Evolutionary conservation across 2,113 vertebrate genomes (phyloP).

Genomic region (Riparia riparia): DNA sequence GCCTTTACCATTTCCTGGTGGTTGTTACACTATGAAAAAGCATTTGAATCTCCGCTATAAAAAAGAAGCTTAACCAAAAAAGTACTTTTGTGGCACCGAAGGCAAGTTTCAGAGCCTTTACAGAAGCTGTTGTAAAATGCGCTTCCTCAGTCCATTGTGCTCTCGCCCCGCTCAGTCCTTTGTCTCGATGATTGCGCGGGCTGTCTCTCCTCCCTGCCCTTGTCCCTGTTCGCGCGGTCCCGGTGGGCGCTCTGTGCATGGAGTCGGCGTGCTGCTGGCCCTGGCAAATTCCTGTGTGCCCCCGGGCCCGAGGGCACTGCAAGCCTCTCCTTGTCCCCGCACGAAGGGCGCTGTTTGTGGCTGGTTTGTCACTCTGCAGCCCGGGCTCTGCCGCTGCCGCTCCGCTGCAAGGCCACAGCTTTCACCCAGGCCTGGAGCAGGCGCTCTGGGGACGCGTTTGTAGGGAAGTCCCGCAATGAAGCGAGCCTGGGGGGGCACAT

Average conservation of each 20-base stretch:
- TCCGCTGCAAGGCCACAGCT: neutral
- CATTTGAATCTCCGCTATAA: neutral
- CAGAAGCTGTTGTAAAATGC: neutral
- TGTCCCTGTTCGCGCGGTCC: neutral
- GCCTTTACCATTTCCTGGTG: neutral
- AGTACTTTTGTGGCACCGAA: neutral
- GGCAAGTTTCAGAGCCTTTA: neutral
- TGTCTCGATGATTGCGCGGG: neutral
- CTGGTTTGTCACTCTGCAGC: neutral
- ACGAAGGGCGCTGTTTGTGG: neutral
- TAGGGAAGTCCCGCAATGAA: neutral
- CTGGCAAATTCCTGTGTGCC: neutral
- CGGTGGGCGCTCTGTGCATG: neutral
- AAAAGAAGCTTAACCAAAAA: neutral
- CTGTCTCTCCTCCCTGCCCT: neutral
- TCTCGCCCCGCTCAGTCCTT: neutral
- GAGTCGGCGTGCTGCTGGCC: neutral
- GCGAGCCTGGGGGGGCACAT: neutral
- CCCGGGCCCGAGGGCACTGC: accelerated
- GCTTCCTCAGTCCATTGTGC: neutral
- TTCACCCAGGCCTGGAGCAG: neutral
- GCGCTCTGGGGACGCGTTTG: neutral
- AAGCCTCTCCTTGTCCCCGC: neutral
- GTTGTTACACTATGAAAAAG: neutral
- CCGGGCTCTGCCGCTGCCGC: neutral